Evolutionary conservation across 2,888 invertebrate genomes (phyloP), one percentile per base, ranked within the genome.

Genomic region (Idaea dimidiata): DNA sequence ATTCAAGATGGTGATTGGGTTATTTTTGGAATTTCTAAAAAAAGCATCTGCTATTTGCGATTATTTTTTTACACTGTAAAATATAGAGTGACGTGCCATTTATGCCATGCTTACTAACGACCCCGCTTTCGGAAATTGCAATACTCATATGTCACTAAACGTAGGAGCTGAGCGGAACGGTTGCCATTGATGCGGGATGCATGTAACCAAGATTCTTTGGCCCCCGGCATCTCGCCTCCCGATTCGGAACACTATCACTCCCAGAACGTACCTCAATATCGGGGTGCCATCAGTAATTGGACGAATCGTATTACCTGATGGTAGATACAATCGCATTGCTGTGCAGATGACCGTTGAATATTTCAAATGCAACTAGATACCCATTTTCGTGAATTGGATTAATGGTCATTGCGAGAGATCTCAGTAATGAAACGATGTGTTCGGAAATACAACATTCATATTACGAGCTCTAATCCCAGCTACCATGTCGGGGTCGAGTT

Each of bases 81-180:
- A n/a, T n/a, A n/a, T n/a, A n/a, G n/a, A n/a, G n/a, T n/a, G n/a
- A n/a, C n/a, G n/a, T n/a, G n/a, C n/a, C n/a, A n/a, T n/a, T n/a
- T n/a, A n/a, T n/a, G n/a, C n/a, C n/a, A n/a, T n/a, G n/a, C n/a
- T n/a, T n/a, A n/a, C n/a, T n/a, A 87, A 87, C 85, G 82, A 87
- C 80, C 78, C 75, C 77, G 78, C 82, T 79, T 82, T 86, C 86
- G 87, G 87, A 88, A 87, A 88, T 89, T 87, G 86, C 88, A 86
- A 87, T 87, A 84, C 86, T 88, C 88, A 83, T 86, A 84, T 88
- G 88, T 88, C 87, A 88, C 81, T 79, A 81, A 77, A 76, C 77
- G 77, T 80, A 76, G 80, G 74, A 79, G 79, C 81, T 79, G 74
- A 79, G 79, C 81, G 77, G 79, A 80, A 81, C 78, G 79, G 77